Conservation (phyloP, 2,113 vertebrate species). For the Otolemur garnettii region DNA sequence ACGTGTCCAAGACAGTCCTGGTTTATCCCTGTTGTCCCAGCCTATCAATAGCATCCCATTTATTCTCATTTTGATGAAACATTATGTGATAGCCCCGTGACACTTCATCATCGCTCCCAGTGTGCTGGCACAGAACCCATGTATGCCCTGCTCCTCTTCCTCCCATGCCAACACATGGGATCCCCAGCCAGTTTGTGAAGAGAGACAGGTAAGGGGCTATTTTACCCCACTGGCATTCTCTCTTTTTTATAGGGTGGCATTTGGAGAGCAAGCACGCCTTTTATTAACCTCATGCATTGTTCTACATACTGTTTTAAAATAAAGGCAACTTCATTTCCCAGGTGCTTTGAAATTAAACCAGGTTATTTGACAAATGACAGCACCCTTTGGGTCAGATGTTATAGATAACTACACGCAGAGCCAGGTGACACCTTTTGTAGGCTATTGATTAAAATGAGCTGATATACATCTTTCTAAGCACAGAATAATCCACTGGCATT, state of each 20-base stretch:
- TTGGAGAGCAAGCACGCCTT: constrained; percentile 61
- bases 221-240: constrained; percentile 46
- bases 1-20: not conserved
- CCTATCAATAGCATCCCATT: not conserved
- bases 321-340: constrained; percentile 68
- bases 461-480: constrained; percentile 87
- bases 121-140: constrained; percentile 49
- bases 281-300: not conserved
- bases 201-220: constrained; percentile 65
- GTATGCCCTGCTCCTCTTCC: constrained; percentile 57
- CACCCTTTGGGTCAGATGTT: constrained; percentile 79
- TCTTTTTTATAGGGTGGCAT: constrained; percentile 57
- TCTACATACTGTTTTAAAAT: constrained; percentile 63
- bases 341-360: constrained; percentile 69
- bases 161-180: not conserved
- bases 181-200: constrained; percentile 70
- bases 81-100: not conserved
- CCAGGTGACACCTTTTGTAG: constrained; percentile 85
- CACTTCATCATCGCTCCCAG: constrained; percentile 47
- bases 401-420: constrained; percentile 85
- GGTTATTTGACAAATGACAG: constrained; percentile 66
- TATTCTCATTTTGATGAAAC: not conserved
- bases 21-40: not conserved
- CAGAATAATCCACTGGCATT: constrained; percentile 86
- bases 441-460: constrained; percentile 87